These are phyloP conservation scores for Stegophylla sp. DNA, from an alignment of 2,888 invertebrate genomes.

Conservation along the genomic window DNA sequence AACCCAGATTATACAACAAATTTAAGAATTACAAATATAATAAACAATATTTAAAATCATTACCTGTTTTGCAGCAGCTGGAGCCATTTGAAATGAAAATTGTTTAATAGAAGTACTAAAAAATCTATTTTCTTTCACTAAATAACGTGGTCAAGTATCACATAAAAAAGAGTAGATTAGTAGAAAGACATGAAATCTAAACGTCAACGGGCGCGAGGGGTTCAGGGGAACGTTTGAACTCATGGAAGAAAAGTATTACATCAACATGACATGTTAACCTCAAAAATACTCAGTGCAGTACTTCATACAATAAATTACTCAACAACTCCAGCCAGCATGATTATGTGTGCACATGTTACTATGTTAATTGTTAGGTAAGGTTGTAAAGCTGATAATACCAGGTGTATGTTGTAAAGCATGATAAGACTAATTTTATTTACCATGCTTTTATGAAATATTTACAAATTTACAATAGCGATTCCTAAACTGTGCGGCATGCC, in stretches of 20 bases:
- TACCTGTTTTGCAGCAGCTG: slow-evolving; percentile 53
- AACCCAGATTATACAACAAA: background rate
- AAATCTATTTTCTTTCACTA: slow-evolving; percentile 1
- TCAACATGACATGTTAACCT: slow-evolving; percentile 33
- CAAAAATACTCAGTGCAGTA: slow-evolving; percentile 5
- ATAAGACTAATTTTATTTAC: too few relatives aligned
- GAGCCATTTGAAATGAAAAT: slow-evolving; percentile 52
- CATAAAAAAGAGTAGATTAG: slow-evolving; percentile 14
- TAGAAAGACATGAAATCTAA: background rate
- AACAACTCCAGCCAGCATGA: too few relatives aligned
- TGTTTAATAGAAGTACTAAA: slow-evolving; percentile 6
- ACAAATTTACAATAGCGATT: too few relatives aligned
- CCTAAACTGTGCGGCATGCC: too few relatives aligned
- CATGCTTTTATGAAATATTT: too few relatives aligned
- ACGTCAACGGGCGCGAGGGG: slow-evolving; percentile 12
- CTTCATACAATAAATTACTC: background rate
- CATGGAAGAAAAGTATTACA: slow-evolving; percentile 39
- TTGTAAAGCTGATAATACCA: too few relatives aligned
- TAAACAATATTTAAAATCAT: background rate
- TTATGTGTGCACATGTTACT: too few relatives aligned
- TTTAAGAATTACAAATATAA: background rate
- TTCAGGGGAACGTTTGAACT: background rate
- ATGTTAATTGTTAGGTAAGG: too few relatives aligned
- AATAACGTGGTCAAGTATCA: slow-evolving; percentile 55
- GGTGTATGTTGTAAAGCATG: too few relatives aligned